phyloP scores from a whole-genome alignment of 2,888 invertebrate genomes.

The Drosophila aldrichi region DNA sequence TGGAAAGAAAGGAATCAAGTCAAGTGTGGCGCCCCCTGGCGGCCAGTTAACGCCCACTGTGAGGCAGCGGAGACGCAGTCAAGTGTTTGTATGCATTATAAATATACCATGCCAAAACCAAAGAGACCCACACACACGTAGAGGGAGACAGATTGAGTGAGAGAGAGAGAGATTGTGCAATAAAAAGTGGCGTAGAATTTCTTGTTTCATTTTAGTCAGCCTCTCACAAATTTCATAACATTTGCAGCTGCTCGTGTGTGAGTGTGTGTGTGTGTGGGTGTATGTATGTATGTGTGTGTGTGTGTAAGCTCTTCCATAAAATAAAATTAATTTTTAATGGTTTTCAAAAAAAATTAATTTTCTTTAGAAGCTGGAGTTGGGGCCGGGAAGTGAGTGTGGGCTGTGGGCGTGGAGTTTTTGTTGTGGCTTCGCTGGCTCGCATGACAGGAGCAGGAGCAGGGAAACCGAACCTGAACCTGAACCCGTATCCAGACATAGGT shows the following conservation, averaged over 20 bases:
- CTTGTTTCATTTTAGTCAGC: slow-evolving; percentile 49
- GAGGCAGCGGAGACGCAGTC: slow-evolving; percentile 52
- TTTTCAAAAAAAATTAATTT: slow-evolving; percentile 79
- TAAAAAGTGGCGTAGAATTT: slow-evolving; percentile 55
- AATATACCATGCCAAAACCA: slow-evolving; percentile 67
- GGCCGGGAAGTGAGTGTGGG: neutral
- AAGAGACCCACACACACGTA: slow-evolving; percentile 20
- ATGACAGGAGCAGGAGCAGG: slow-evolving; percentile 46
- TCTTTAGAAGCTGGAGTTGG: slow-evolving; percentile 58
- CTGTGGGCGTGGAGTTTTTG: slow-evolving; percentile 40
- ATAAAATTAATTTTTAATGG: slow-evolving; percentile 82
- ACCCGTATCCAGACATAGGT: slow-evolving; percentile 6
- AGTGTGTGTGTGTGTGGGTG: slow-evolving; percentile 25
- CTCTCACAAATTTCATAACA: slow-evolving; percentile 56
- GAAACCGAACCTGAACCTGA: slow-evolving; percentile 4
- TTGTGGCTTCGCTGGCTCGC: slow-evolving; percentile 54
- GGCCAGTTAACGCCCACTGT: slow-evolving; percentile 68
- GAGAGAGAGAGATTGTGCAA: slow-evolving; percentile 31
- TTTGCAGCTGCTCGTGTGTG: slow-evolving; percentile 45
- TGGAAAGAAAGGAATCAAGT: slow-evolving; percentile 67
- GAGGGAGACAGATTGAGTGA: neutral
- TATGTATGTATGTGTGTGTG: slow-evolving; percentile 1
- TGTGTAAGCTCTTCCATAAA: slow-evolving; percentile 61
- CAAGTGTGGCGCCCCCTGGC: slow-evolving; percentile 70
- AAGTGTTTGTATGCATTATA: slow-evolving; percentile 79